Conservation (phyloP, 2,888 invertebrate genomes). For the Abrostola tripartita region DNA sequence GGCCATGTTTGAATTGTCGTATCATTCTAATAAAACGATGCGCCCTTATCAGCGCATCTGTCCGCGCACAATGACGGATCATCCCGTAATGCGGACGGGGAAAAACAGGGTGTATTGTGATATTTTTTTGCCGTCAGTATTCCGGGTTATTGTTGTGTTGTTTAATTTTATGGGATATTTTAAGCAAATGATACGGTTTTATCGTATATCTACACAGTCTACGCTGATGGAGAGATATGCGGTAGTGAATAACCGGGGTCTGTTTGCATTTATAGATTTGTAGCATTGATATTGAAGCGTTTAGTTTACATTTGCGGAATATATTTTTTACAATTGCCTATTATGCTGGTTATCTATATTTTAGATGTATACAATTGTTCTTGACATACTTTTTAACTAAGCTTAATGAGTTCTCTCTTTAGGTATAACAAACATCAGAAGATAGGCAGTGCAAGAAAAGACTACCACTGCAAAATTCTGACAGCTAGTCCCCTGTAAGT, state of each 20-base stretch:
- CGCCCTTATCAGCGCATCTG: slow-evolving; percentile 85
- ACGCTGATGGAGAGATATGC: slow-evolving; percentile 70
- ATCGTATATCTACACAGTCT: slow-evolving; percentile 70
- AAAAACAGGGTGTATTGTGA: slow-evolving; percentile 76
- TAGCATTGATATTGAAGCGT: slow-evolving; percentile 42
- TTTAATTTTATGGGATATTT: slow-evolving; percentile 86
- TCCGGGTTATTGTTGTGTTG: slow-evolving; percentile 82
- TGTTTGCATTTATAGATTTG: slow-evolving; percentile 56
- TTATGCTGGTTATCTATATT: not conserved
- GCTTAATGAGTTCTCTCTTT: too few species aligned
- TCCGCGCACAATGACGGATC: slow-evolving; percentile 84
- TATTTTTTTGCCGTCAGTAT: slow-evolving; percentile 76
- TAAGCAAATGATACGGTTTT: slow-evolving; percentile 87
- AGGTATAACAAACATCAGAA: too few species aligned
- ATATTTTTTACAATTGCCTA: not conserved
- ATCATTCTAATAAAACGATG: slow-evolving; percentile 83
- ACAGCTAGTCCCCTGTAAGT: too few species aligned
- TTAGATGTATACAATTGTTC: not conserved
- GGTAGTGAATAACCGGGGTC: slow-evolving; percentile 59
- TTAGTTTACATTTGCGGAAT: slow-evolving; percentile 11
- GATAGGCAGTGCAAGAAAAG: too few species aligned
- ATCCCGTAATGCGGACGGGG: slow-evolving; percentile 84
- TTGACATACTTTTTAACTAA: too few species aligned
- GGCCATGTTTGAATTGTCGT: slow-evolving; percentile 69
- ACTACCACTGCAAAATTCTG: too few species aligned